Evolutionary conservation across 2,113 vertebrate species (phyloP), one percentile per base, ranked within the genome.

Genomic region (Pipa parva): DNA sequence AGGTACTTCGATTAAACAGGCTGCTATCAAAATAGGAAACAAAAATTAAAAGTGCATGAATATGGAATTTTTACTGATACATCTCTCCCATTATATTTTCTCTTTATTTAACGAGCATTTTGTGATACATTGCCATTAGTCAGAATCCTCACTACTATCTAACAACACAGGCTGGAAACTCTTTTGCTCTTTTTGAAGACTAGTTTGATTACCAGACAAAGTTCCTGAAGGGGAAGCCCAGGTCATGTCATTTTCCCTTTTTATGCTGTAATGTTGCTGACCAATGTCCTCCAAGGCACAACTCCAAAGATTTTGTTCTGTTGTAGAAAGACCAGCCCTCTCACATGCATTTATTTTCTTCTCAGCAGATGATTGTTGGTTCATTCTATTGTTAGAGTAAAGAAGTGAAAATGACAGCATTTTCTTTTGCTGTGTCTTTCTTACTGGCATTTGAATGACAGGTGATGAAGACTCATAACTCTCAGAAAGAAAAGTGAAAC

Each of bases 121-220:
- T n/a, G n/a, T n/a, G n/a, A n/a, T n/a, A n/a, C n/a, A n/a, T n/a
- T n/a, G n/a, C n/a, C n/a, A 6, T 81, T 72, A 86, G 25, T 81
- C 80, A 0, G 81, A 83, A 71, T 78, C 81, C 65, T 87, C 85
- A 3, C 89, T 75, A 20, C 59, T 88, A 4, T 90, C 89, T 59
- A 89, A 80, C 66, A 80, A 59, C 6, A 87, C 57, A 56, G 80
- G 65, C 20, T 74, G 80, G 9, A 71, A 56, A 22, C 57, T 37
- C 29, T 58, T 76, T 56, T 78, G 73, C 52, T 63, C 63, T 37
- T 24, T 8, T 45, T 77, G 60, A 0, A 0, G 5, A 4, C 4
- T 13, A 12, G 2, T 17, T 25, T 65, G 31, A 59, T 29, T 49
- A 33, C 62, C 13, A 31, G 15, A 52, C 49, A 42, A 8, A 1